These are phyloP conservation scores for Pithys albifrons DNA, from an alignment of 2,113 vertebrate species.

Conservation along the genomic window DNA sequence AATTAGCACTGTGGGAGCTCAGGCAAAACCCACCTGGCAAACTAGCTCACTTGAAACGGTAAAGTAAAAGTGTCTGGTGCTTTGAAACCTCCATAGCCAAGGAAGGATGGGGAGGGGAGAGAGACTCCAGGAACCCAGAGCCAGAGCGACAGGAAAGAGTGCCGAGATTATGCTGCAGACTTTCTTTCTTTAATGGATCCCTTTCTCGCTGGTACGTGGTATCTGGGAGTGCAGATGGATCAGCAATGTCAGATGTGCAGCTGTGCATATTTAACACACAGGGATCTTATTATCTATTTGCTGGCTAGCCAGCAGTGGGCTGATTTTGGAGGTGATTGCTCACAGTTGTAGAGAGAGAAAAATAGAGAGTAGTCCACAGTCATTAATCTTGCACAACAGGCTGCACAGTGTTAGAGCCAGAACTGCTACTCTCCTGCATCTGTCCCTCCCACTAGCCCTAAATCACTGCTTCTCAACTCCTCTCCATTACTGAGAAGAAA, in stretches of 20 bases:
- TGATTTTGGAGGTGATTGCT: conserved; percentile 57
- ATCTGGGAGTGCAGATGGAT: conserved; percentile 56
- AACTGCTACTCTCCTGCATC: conserved; percentile 53
- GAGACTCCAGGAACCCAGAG: background rate
- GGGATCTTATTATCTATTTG: conserved; percentile 66
- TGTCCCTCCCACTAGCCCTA: conserved; percentile 55
- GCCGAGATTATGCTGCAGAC: accelerated
- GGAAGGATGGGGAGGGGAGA: background rate
- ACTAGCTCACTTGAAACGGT: background rate
- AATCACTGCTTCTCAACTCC: conserved; percentile 40
- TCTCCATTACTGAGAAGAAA: background rate
- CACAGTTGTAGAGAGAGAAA: conserved; percentile 52
- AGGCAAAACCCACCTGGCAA: conserved; percentile 19
- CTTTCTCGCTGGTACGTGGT: conserved; percentile 28
- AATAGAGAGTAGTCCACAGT: conserved; percentile 40
- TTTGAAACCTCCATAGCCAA: background rate
- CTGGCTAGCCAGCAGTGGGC: conserved; percentile 53
- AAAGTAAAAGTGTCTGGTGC: background rate
- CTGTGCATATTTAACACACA: conserved; percentile 69
- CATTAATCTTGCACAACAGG: conserved; percentile 69
- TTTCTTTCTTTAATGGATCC: conserved; percentile 38
- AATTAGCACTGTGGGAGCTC: background rate
- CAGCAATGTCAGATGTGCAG: conserved; percentile 57
- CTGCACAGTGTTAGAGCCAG: conserved; percentile 2
- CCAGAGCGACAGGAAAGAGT: accelerated